Conservation (phyloP, 2,797 vertebrate genomes). For the Iguana delicatissima region DNA sequence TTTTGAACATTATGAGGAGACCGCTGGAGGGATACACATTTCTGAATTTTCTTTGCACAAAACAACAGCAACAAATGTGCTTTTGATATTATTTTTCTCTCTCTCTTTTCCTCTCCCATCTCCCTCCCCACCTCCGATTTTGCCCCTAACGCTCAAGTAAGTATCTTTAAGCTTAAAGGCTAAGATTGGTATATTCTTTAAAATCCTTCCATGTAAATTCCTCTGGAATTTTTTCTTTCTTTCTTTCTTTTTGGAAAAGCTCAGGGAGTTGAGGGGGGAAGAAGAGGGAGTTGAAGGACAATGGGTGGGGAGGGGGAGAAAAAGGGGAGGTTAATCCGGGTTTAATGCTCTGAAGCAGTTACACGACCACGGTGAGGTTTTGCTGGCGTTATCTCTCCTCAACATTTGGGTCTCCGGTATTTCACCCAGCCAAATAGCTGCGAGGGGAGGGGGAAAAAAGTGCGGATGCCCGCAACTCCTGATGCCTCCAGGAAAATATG, state of each 20-base stretch:
- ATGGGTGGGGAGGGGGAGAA: conserved; percentile 76
- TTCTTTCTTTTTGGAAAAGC: conserved; percentile 79
- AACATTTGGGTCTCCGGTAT: conserved; percentile 99
- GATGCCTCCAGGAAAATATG: conserved; percentile 96
- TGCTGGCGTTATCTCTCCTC: conserved; percentile 96
- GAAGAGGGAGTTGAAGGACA: conserved; percentile 77
- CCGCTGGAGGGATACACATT: not conserved
- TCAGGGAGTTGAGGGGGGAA: conserved; percentile 68
- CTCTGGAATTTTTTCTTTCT: conserved; percentile 75
- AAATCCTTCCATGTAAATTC: conserved; percentile 91
- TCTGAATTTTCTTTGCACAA: conserved; percentile 40
- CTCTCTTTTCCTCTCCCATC: not conserved
- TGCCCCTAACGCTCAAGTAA: conserved; percentile 66
- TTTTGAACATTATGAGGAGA: not conserved
- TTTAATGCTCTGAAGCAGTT: conserved; percentile 95
- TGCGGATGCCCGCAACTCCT: conserved; percentile 93
- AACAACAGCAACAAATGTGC: conserved; percentile 61
- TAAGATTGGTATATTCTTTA: conserved; percentile 73
- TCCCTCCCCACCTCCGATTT: conserved; percentile 7
- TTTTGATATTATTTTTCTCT: conserved; percentile 49
- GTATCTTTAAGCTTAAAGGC: conserved; percentile 77
- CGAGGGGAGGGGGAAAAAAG: conserved; percentile 84
- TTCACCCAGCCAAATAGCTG: conserved; percentile 98
- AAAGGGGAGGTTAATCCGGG: conserved; percentile 97
- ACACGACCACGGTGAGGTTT: conserved; percentile 91